Evolutionary conservation across 2,797 vertebrate species (phyloP).

Genomic region (Phalanger gymnotis): DNA sequence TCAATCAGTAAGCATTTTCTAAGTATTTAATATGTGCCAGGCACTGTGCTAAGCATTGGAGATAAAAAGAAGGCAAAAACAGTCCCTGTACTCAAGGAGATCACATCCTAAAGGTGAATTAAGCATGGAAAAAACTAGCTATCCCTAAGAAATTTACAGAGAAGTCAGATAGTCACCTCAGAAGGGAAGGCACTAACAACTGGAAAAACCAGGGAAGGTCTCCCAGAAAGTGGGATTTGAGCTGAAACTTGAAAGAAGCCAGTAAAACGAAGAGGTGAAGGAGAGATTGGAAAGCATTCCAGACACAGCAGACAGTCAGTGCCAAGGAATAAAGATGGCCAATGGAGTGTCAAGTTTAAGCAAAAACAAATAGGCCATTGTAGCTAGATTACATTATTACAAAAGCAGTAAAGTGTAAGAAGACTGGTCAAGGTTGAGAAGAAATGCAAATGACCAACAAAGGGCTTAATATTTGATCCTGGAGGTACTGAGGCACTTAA

Average conservation of each 20-base stretch:
- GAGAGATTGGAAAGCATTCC: neutral
- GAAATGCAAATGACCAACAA: neutral
- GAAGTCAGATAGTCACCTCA: neutral
- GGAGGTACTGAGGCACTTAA: neutral
- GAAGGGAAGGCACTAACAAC: neutral
- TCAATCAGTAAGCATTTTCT: neutral
- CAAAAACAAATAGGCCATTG: neutral
- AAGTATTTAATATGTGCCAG: neutral
- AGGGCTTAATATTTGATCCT: neutral
- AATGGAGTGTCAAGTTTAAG: neutral
- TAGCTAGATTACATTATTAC: neutral
- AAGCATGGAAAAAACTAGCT: neutral
- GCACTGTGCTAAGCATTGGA: neutral
- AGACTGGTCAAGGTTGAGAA: neutral
- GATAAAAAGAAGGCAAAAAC: neutral
- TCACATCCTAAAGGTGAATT: neutral
- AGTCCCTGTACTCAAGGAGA: neutral
- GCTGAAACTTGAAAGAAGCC: neutral
- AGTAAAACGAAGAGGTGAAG: neutral
- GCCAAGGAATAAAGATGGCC: neutral
- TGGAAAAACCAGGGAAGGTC: neutral
- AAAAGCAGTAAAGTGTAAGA: neutral
- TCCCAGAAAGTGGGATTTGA: neutral
- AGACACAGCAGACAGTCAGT: neutral
- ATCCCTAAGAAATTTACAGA: neutral